Evolutionary conservation across 2,113 vertebrate species (phyloP).

Genomic region (Puma concolor): DNA sequence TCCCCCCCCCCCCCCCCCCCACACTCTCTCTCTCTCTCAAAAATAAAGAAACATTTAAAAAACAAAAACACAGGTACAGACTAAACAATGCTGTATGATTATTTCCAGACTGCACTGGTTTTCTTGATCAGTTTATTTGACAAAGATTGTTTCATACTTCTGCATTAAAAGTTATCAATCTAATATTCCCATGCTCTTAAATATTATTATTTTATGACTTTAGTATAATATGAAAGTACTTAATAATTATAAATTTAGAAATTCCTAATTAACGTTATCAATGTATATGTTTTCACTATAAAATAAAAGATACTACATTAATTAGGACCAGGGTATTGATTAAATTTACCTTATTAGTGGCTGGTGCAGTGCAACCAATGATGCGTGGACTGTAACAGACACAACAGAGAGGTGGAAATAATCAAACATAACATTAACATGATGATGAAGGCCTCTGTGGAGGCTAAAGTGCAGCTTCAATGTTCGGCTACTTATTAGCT

Average conservation of each 20-base stretch:
- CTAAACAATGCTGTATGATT: neutral
- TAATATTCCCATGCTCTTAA: conserved; percentile 28
- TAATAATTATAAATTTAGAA: conserved; percentile 28
- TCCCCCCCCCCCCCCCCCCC: too few species aligned
- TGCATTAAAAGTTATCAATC: neutral
- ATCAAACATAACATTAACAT: conserved; percentile 99
- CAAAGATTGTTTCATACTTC: neutral
- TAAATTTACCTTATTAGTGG: conserved; percentile 95
- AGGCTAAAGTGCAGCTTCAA: conserved; percentile 98
- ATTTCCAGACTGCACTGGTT: conserved; percentile 26
- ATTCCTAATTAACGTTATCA: conserved; percentile 40
- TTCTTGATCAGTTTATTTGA: conserved; percentile 21
- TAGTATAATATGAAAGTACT: conserved; percentile 44
- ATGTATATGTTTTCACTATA: neutral
- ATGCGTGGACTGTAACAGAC: conserved; percentile 95
- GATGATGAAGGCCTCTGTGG: conserved; percentile 97
- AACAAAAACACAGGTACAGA: neutral
- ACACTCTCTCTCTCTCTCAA: too few species aligned
- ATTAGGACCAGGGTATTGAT: neutral
- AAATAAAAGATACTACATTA: conserved; percentile 13
- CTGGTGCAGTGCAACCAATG: conserved; percentile 97
- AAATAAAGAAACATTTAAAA: too few species aligned
- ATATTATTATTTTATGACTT: conserved; percentile 1
- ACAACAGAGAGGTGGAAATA: conserved; percentile 99
- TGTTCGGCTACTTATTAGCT: conserved; percentile 96